Evolutionary conservation across 1,140 invertebrate species (phyloP), one percentile per base, ranked within the genome.

Genomic region (Philopotamus ludificatus): DNA sequence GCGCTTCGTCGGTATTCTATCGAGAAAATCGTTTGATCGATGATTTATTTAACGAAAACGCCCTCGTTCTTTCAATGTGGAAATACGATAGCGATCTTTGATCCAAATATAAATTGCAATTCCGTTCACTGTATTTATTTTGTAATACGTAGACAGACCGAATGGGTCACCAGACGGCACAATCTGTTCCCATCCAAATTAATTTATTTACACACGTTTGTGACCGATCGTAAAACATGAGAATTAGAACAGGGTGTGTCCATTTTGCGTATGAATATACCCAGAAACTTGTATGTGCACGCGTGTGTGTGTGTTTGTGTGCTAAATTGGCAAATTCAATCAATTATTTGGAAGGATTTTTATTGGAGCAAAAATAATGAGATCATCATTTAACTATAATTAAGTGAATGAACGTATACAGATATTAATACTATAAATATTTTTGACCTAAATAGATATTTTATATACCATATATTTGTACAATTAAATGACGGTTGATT

Each of bases 141-240:
- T n/a, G n/a, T n/a, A n/a, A n/a, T n/a, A n/a, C n/a, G n/a, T n/a
- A n/a, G n/a, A n/a, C n/a, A n/a, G n/a, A n/a, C n/a, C 28, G 28
- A 53, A 53, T 28, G 21, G 3, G 34, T 16, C 21, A 20, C 1
- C 3, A 57, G 12, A 57, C 20, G 34, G 20, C 18, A 16, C 39
- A 57, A 57, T 41, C n/a, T 20, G 23, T 28, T 57, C 10, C 23
- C 18, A 23, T 25, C 10, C 16, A 28, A 57, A n/a, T 54, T 58
- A 45, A 58, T 58, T 58, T 16, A 60, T 60, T 60, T 42, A 47
- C 42, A 47, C 42, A 42, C 47, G 57, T n/a, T 47, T 12, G 41
- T 22, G 47, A 20, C 1, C 47, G 47, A 3, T 54, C 26, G 51
- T 54, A 54, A 28, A 28, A 2, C 21, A 26, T 58, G 55, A 4